phyloP scores from a whole-genome alignment of 1,140 invertebrate species.

The Onthophagus taurus region DNA sequence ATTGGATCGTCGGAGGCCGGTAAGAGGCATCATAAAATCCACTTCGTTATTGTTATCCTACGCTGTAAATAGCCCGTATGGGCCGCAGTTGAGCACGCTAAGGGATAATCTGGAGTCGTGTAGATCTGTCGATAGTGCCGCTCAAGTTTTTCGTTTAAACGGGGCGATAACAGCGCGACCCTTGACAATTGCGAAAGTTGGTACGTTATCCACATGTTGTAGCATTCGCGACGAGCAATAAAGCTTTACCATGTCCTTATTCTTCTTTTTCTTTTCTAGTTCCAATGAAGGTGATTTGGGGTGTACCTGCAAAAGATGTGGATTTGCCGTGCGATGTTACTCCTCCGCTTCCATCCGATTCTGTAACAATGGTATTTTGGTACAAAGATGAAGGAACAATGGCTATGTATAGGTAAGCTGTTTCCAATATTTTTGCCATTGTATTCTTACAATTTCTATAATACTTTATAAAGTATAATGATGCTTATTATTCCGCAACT shows the following conservation, averaged over 20 bases:
- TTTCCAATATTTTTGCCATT: too few relatives aligned
- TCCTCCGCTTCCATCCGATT: constrained; percentile 57
- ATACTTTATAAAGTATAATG: too few relatives aligned
- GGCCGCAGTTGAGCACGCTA: too few relatives aligned
- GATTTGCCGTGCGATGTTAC: constrained; percentile 74
- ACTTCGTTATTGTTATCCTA: too few relatives aligned
- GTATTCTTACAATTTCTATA: constrained; percentile 11
- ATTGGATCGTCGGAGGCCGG: too few relatives aligned
- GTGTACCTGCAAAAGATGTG: constrained; percentile 58
- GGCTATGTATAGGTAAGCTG: constrained; percentile 71
- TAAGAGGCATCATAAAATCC: too few relatives aligned
- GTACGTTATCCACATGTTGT: background rate
- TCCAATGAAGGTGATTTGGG: constrained; percentile 58
- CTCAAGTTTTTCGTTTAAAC: background rate
- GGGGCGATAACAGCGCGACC: background rate
- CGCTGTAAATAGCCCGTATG: too few relatives aligned
- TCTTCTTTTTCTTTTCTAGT: constrained; percentile 41
- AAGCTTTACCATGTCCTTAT: constrained; percentile 6
- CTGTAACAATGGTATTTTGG: constrained; percentile 72
- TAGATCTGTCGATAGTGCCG: too few relatives aligned
- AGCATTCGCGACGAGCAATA: too few relatives aligned
- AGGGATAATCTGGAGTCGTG: too few relatives aligned
- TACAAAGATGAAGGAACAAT: constrained; percentile 73
- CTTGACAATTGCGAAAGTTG: background rate
- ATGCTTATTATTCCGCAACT: background rate